Evolutionary conservation across 2,113 vertebrate genomes (phyloP).

Genomic region (Solea solea): DNA sequence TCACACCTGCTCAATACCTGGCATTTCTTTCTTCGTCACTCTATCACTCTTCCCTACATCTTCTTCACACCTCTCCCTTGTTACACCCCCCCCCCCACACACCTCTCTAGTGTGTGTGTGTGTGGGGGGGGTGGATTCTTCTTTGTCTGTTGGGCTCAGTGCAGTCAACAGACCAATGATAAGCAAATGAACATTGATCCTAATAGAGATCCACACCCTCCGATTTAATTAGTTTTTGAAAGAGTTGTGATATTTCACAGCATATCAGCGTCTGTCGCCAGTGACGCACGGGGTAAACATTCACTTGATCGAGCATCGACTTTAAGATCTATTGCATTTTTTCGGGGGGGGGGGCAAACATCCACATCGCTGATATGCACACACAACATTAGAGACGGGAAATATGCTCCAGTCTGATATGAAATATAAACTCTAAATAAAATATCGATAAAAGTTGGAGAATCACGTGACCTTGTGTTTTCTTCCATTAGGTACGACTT

Average conservation of each 20-base stretch:
- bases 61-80: neutral
- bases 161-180: constrained; percentile 25
- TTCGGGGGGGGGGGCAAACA: constrained; percentile 1
- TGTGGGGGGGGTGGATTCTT: too few relatives aligned
- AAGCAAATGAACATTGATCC: constrained; percentile 53
- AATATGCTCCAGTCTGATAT: neutral
- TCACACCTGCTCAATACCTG: constrained; percentile 23
- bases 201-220: constrained; percentile 40
- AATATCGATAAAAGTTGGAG: constrained; percentile 10
- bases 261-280: constrained; percentile 34
- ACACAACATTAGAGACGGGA: neutral
- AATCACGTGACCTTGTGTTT: too few relatives aligned
- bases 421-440: constrained; percentile 1
- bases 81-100: constrained; percentile 4
- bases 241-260: constrained; percentile 47
- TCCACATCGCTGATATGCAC: neutral
- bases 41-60: neutral
- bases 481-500: too few relatives aligned
- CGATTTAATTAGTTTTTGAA: constrained; percentile 54
- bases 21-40: neutral
- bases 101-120: neutral
- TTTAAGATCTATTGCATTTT: constrained; percentile 22
- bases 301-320: constrained; percentile 36
- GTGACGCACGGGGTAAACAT: constrained; percentile 26
- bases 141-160: neutral